Conservation (phyloP, 2,888 invertebrate species). For the Notodromas monacha region DNA sequence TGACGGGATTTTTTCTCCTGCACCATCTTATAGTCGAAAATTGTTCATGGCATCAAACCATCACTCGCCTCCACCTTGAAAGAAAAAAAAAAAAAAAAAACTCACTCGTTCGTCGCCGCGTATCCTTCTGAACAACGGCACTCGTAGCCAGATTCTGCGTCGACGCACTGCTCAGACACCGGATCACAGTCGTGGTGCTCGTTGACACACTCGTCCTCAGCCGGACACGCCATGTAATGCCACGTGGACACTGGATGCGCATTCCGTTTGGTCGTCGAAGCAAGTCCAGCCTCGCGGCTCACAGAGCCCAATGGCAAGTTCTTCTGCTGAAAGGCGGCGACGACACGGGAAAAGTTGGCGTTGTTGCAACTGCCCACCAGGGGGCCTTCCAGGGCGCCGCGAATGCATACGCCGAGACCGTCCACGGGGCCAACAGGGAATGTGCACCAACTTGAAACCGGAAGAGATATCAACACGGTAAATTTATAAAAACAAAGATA, state of each 20-base stretch:
- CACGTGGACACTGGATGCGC: slow-evolving; percentile 21
- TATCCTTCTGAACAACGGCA: slow-evolving; percentile 32
- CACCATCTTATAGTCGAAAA: no score
- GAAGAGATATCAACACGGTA: no score
- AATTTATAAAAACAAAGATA: no score
- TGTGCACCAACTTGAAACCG: slow-evolving; percentile 35
- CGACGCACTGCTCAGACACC: slow-evolving; percentile 55
- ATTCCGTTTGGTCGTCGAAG: no score
- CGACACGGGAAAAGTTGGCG: neutral
- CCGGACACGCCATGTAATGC: slow-evolving; percentile 63
- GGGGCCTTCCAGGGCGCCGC: slow-evolving; percentile 35
- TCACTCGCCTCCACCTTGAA: no score
- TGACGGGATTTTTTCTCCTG: no score
- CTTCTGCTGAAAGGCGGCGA: no score
- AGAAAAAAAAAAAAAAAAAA: no score
- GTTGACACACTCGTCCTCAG: slow-evolving; percentile 70
- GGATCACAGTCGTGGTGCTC: slow-evolving; percentile 62
- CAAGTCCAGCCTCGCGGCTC: no score
- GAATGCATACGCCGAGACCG: slow-evolving; percentile 42
- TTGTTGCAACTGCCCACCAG: slow-evolving; percentile 11
- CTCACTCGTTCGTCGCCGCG: slow-evolving; percentile 8
- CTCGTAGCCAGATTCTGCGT: slow-evolving; percentile 40
- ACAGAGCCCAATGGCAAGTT: no score
- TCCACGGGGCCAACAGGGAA: slow-evolving; percentile 18
- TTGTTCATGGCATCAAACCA: no score